Conservation (phyloP, 2,888 invertebrate genomes). For the Eupithecia vulgata region DNA sequence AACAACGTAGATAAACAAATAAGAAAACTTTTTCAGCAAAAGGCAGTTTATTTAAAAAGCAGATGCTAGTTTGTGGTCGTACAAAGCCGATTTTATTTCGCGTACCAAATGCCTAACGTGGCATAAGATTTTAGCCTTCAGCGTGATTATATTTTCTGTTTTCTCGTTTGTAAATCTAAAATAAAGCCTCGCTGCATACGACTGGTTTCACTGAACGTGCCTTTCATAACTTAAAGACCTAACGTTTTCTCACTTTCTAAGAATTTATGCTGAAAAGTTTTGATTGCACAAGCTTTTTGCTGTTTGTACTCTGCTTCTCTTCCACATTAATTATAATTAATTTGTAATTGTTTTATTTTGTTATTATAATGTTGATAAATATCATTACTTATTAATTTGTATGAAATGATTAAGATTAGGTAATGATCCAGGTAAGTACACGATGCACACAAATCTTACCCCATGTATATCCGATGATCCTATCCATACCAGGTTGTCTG, state of each 20-base stretch:
- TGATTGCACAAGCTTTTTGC: not conserved
- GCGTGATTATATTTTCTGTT: constrained; percentile 43
- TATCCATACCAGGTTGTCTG: no score
- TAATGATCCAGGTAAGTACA: no score
- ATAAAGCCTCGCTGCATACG: constrained; percentile 54
- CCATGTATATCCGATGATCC: no score
- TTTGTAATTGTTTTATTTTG: no score
- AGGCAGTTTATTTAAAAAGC: not conserved
- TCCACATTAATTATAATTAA: no score
- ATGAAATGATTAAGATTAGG: no score
- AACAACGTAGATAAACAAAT: not conserved
- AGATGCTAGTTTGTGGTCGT: constrained; percentile 3
- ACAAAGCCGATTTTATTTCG: constrained; percentile 27
- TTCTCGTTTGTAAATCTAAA: constrained; percentile 44
- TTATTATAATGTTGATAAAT: no score
- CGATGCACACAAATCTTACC: no score
- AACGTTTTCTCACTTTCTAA: constrained; percentile 15
- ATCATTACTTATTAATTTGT: no score
- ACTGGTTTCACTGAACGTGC: constrained; percentile 50
- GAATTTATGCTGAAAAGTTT: not conserved
- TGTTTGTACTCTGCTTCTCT: not conserved
- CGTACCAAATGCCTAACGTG: constrained; percentile 28
- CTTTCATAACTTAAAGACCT: constrained; percentile 27
- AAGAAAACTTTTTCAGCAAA: not conserved
- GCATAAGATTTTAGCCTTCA: constrained; percentile 34